phyloP scores from a whole-genome alignment of 2,113 vertebrate genomes.

The Taxidea taxus region DNA sequence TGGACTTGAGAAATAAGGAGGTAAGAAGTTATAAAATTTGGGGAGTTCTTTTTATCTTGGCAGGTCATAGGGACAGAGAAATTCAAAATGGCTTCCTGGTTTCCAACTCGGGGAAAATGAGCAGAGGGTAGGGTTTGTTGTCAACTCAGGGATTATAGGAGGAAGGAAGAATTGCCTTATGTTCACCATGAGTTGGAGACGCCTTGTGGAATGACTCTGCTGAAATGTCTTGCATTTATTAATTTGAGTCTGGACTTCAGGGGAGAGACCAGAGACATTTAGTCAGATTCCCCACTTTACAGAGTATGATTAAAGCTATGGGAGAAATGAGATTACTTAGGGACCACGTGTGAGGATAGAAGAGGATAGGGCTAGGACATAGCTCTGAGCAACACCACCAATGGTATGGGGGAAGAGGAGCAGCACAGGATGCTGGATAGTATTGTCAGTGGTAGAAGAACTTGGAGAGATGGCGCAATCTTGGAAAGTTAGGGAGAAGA shows the following conservation, averaged over 20 bases:
- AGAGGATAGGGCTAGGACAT: background rate
- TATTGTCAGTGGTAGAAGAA: background rate
- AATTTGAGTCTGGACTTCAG: background rate
- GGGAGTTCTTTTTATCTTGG: background rate
- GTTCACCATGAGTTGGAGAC: background rate
- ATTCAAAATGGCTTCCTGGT: background rate
- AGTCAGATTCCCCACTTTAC: background rate
- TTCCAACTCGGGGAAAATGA: background rate
- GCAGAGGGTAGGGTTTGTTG: background rate
- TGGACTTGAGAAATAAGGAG: background rate
- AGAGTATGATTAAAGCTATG: background rate
- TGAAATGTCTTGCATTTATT: background rate
- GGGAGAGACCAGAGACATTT: background rate
- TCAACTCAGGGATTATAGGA: background rate
- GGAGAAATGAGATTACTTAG: background rate
- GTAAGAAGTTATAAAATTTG: background rate
- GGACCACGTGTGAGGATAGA: background rate
- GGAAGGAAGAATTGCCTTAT: background rate
- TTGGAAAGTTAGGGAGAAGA: background rate
- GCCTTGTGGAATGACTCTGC: background rate
- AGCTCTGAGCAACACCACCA: background rate
- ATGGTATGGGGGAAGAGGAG: background rate
- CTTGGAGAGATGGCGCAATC: rapidly evolving
- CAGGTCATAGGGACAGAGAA: background rate
- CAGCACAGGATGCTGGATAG: rapidly evolving